Percentiles rank a stretch among this genome's conserved stretches.
These are phyloP conservation scores for Drosophila pachea DNA, from an alignment of 1,140 invertebrate species.

Conservation along the genomic window DNA sequence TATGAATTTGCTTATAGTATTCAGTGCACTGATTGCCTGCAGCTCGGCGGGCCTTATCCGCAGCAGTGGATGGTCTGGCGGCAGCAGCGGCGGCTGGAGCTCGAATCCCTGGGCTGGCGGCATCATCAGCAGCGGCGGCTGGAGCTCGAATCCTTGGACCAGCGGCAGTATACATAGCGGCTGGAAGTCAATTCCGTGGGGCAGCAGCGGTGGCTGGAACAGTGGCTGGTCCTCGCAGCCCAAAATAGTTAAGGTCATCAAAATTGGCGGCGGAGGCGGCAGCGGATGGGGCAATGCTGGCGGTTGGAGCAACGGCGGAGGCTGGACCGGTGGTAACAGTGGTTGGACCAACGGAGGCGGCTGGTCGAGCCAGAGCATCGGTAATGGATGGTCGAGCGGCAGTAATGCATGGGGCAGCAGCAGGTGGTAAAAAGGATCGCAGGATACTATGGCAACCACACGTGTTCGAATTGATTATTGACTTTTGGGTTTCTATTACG, in stretches of 20 bases:
- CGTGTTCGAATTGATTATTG: constrained; percentile 20
- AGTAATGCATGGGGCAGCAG: constrained; percentile 43
- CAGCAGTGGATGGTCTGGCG: constrained; percentile 30
- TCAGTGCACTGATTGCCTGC: constrained; percentile 61
- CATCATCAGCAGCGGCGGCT: constrained; percentile 49
- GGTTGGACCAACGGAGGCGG: constrained; percentile 42
- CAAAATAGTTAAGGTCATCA: constrained; percentile 50
- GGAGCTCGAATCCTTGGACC: constrained; percentile 33
- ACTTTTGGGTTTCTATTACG: constrained; percentile 9
- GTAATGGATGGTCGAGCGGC: constrained; percentile 34
- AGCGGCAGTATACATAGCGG: constrained; percentile 30
- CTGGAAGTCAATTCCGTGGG: constrained; percentile 44
- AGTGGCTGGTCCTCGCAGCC: constrained; percentile 51
- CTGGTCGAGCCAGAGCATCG: constrained; percentile 26
- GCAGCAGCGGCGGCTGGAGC: constrained; percentile 28
- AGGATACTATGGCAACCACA: not conserved
- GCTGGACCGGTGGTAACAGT: constrained; percentile 19
- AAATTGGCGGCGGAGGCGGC: constrained; percentile 41
- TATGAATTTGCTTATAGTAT: constrained; percentile 65
- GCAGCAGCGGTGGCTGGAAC: constrained; percentile 51
- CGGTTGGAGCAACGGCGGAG: constrained; percentile 37
- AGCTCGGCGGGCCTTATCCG: constrained; percentile 59
- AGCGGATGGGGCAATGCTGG: constrained; percentile 34
- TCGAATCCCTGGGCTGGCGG: constrained; percentile 46
- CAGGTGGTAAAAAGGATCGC: constrained; percentile 23